Percentiles rank a stretch among this genome's conserved stretches.
phyloP scores from a whole-genome alignment of 2,888 invertebrate genomes.

The Amphimallon solstitiale region DNA sequence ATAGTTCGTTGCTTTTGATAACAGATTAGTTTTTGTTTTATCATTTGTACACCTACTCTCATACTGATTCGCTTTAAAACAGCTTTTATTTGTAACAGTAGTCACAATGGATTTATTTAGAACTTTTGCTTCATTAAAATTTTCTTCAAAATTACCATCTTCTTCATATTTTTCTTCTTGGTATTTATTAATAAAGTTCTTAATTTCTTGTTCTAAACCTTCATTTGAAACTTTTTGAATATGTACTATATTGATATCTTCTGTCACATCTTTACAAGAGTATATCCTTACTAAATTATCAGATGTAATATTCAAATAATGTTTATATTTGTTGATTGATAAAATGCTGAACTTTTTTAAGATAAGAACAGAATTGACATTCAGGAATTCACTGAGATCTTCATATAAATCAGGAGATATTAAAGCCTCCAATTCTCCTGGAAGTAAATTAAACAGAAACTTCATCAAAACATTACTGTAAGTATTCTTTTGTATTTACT shows the following conservation, averaged over 20 bases:
- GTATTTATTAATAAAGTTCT: not conserved
- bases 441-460: not conserved
- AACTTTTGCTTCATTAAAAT: too few species aligned
- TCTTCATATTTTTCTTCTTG: not conserved
- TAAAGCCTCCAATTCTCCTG: slow-evolving; percentile 28
- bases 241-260: slow-evolving; percentile 17
- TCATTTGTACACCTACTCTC: too few species aligned
- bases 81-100: too few species aligned
- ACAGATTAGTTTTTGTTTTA: too few species aligned
- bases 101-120: too few species aligned
- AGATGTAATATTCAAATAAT: slow-evolving; percentile 20
- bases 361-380: slow-evolving; percentile 21
- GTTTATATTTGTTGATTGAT: slow-evolving; percentile 13
- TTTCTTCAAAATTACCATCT: not conserved
- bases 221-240: slow-evolving; percentile 7
- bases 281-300: slow-evolving; percentile 31
- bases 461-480: too few species aligned
- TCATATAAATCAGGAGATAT: slow-evolving; percentile 33
- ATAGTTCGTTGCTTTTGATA: too few species aligned
- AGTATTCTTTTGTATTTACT: too few species aligned
- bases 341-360: slow-evolving; percentile 27
- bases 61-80: too few species aligned
- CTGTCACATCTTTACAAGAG: not conserved
- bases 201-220: not conserved
- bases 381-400: slow-evolving; percentile 13